phyloP scores from a whole-genome alignment of 1,140 invertebrate genomes.

The Drosophila micromelanica region DNA sequence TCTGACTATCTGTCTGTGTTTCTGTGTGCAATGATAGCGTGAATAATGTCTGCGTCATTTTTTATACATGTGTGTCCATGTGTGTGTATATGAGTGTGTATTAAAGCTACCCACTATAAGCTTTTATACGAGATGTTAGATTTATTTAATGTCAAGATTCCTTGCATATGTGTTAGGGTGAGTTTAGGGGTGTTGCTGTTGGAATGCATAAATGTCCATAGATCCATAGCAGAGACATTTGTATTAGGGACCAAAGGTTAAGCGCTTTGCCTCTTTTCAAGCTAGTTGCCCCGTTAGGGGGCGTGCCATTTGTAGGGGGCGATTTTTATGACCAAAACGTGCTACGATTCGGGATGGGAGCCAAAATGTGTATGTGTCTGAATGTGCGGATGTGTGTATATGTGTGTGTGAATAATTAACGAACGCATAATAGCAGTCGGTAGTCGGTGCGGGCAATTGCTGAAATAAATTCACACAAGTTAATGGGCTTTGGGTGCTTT shows the following conservation, averaged over 20 bases:
- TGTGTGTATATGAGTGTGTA: constrained; percentile 29
- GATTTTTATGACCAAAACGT: constrained; percentile 79
- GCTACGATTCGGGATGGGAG: constrained; percentile 34
- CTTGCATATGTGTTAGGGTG: constrained; percentile 31
- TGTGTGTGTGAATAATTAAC: constrained; percentile 80
- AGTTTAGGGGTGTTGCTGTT: constrained; percentile 8
- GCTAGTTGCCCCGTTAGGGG: constrained; percentile 70
- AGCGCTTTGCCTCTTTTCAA: constrained; percentile 45
- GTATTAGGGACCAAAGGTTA: constrained; percentile 57
- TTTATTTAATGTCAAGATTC: constrained; percentile 81
- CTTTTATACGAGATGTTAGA: constrained; percentile 72
- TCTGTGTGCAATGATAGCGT: constrained; percentile 74
- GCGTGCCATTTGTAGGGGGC: constrained; percentile 59
- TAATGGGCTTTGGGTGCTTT: constrained; percentile 76
- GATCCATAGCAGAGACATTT: constrained; percentile 60
- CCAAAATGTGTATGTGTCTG: constrained; percentile 13
- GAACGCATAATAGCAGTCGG: constrained; percentile 75
- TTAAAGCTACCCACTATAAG: constrained; percentile 76
- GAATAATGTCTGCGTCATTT: constrained; percentile 81
- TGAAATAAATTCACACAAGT: constrained; percentile 81
- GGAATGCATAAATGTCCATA: constrained; percentile 68
- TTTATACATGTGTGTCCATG: constrained; percentile 47
- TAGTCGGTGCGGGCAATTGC: constrained; percentile 59
- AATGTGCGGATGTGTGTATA: constrained; percentile 33
- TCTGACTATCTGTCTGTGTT: constrained; percentile 18